These are phyloP conservation scores for Pyrrhosoma nymphula DNA, from an alignment of 2,888 invertebrate species.

Conservation along the genomic window DNA sequence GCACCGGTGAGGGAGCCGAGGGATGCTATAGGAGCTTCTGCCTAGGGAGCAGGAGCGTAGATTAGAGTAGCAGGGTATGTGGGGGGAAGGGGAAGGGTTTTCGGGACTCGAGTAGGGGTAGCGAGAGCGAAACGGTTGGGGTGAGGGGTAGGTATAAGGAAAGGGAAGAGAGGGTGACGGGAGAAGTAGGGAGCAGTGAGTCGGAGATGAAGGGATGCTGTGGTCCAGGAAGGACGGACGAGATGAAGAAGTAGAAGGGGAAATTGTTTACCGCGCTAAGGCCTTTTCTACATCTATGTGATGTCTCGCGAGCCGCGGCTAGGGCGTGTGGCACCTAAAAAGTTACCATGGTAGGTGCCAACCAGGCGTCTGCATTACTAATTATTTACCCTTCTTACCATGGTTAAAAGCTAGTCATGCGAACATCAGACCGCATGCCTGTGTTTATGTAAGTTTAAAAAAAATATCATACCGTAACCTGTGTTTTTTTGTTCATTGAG, in stretches of 20 bases:
- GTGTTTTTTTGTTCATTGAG: no score
- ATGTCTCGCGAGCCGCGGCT: not conserved
- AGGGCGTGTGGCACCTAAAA: no score
- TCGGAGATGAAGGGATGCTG: not conserved
- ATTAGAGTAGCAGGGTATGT: conserved; percentile 36
- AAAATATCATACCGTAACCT: no score
- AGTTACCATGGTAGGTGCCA: no score
- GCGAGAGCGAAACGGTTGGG: not conserved
- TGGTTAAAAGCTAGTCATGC: no score
- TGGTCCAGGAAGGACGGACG: not conserved
- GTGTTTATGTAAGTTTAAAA: no score
- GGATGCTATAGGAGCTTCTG: not conserved
- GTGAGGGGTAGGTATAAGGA: conserved; percentile 43
- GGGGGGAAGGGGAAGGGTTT: not conserved
- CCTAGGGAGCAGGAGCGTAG: not conserved
- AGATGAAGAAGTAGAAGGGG: not conserved
- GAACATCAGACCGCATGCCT: no score
- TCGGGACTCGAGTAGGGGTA: not conserved
- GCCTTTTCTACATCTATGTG: not conserved
- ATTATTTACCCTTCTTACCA: no score
- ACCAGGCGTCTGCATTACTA: no score
- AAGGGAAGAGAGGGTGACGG: not conserved
- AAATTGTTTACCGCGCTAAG: not conserved
- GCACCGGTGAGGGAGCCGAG: not conserved
- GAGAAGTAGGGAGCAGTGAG: not conserved